These are phyloP conservation scores for Planiliza haematocheilus DNA, from an alignment of 2,113 vertebrate species.

Conservation along the genomic window DNA sequence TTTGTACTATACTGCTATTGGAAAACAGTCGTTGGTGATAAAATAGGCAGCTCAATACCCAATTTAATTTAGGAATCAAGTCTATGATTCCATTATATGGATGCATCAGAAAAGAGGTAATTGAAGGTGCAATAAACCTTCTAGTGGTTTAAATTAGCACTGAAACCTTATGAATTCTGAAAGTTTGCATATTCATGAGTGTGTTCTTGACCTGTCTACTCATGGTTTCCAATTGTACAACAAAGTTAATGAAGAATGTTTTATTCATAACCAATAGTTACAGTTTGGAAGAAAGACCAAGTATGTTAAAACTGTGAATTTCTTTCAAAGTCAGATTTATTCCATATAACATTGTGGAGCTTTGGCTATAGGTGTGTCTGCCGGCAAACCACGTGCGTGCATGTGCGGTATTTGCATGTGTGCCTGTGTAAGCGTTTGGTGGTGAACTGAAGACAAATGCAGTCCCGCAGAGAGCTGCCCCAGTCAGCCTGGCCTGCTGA, in stretches of 20 bases:
- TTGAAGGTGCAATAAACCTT: slow-evolving; percentile 40
- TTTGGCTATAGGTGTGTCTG: background rate
- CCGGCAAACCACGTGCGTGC: slow-evolving; percentile 16
- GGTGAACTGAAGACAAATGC: slow-evolving; percentile 65
- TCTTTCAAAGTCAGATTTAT: slow-evolving; percentile 4
- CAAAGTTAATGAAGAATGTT: slow-evolving; percentile 8
- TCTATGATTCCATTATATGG: slow-evolving; percentile 10
- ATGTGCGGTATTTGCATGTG: slow-evolving; percentile 15
- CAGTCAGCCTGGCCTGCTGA: slow-evolving; percentile 72
- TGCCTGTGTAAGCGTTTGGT: slow-evolving; percentile 35
- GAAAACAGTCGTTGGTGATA: slow-evolving; percentile 7
- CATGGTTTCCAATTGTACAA: slow-evolving; percentile 14
- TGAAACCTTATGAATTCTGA: too few relatives aligned
- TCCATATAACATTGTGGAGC: background rate
- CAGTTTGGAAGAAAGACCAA: background rate
- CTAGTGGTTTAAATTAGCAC: background rate
- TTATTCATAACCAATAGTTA: slow-evolving; percentile 1
- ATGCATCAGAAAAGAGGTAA: slow-evolving; percentile 22
- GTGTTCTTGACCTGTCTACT: background rate
- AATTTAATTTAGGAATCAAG: slow-evolving; percentile 3
- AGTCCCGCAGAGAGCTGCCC: slow-evolving; percentile 73
- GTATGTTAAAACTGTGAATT: background rate
- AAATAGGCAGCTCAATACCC: slow-evolving; percentile 8
- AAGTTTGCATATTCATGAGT: background rate
- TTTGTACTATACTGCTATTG: slow-evolving; percentile 27